Conservation (phyloP, 2,113 vertebrate genomes). For the Ophiodon elongatus region DNA sequence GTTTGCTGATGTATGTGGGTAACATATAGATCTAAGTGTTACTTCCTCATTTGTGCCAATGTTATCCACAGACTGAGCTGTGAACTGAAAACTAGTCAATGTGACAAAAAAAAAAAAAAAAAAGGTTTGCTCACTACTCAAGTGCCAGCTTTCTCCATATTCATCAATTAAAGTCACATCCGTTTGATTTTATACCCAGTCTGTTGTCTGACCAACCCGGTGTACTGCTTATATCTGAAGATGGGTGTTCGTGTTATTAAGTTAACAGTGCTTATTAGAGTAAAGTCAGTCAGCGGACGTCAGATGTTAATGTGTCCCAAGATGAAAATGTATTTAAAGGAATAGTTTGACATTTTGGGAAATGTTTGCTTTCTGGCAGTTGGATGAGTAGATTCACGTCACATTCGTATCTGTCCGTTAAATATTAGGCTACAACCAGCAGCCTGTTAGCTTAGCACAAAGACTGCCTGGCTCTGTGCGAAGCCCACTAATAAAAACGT, state of each 20-base stretch:
- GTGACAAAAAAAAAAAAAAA: slow-evolving; percentile 52
- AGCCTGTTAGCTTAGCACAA: slow-evolving; percentile 28
- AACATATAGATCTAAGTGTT: slow-evolving; percentile 67
- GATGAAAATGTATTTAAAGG: slow-evolving; percentile 15
- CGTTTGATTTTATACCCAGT: slow-evolving; percentile 26
- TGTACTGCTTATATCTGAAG: slow-evolving; percentile 13
- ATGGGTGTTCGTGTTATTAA: slow-evolving; percentile 35
- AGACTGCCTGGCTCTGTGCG: background rate
- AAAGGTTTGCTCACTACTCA: slow-evolving; percentile 50
- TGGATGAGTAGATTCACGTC: background rate
- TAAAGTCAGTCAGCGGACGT: slow-evolving; percentile 1
- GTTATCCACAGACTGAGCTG: slow-evolving; percentile 76
- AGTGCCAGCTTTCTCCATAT: slow-evolving; percentile 63
- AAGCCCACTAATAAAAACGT: background rate
- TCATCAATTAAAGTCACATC: slow-evolving; percentile 21
- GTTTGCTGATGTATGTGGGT: slow-evolving; percentile 57
- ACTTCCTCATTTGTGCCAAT: slow-evolving; percentile 74
- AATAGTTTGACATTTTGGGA: slow-evolving; percentile 2
- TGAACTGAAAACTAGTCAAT: slow-evolving; percentile 68
- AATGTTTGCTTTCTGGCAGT: background rate
- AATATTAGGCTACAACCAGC: slow-evolving; percentile 1
- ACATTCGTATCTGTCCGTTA: background rate
- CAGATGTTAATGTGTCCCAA: slow-evolving; percentile 12
- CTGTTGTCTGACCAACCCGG: slow-evolving; percentile 40
- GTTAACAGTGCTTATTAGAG: slow-evolving; percentile 20